A percentile compares a stretch with the other conserved stretches of the same genome.
phyloP scores from a whole-genome alignment of 2,113 vertebrate species.

The Panurus biarmicus region DNA sequence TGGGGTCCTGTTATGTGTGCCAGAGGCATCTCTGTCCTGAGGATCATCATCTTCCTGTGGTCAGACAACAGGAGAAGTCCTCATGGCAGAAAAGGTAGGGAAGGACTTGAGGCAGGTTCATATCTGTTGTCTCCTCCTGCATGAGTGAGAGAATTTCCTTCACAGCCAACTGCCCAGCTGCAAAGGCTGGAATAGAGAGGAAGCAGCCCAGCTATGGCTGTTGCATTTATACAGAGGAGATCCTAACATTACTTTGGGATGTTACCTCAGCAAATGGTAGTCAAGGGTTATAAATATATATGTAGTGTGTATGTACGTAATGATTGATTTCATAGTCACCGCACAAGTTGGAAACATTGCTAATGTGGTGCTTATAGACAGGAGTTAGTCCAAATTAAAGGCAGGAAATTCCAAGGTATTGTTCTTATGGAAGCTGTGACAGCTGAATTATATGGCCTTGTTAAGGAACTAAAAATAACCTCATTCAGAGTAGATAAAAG shows the following conservation, averaged over 20 bases:
- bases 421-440: slow-evolving; percentile 43
- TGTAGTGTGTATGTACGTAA: not conserved
- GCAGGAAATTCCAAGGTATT: slow-evolving; percentile 40
- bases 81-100: not conserved
- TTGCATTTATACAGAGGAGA: not conserved
- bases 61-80: not conserved
- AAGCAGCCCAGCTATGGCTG: not conserved
- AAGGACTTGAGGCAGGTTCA: not conserved
- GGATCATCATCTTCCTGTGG: not conserved
- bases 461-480: slow-evolving; percentile 51
- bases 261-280: not conserved
- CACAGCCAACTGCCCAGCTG: not conserved
- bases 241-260: not conserved
- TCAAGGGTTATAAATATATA: not conserved
- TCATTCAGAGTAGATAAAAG: slow-evolving; percentile 43
- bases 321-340: not conserved
- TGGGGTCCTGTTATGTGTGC: not conserved
- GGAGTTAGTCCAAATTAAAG: slow-evolving; percentile 25
- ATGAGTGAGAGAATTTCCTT: not conserved
- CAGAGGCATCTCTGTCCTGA: not conserved
- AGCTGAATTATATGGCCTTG: slow-evolving; percentile 43
- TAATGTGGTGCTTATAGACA: not conserved
- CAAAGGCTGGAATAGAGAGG: not conserved
- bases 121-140: not conserved
- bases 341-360: not conserved